Evolutionary conservation across 1,140 invertebrate genomes (phyloP).

Genomic region (Pogonognathellus flavescens): DNA sequence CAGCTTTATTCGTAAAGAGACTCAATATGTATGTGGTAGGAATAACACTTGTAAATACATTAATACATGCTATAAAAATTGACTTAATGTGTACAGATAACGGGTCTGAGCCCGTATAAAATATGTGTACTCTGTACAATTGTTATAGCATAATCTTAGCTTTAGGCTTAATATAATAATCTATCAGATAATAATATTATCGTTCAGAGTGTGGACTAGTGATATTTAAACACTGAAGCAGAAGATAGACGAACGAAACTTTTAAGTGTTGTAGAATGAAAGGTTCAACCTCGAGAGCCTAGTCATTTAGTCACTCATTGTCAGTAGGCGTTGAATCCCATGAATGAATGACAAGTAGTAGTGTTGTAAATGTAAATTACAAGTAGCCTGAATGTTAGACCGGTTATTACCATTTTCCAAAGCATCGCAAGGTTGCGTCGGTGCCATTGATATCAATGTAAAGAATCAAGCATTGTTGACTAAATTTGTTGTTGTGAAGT

Average conservation of each 20-base stretch:
- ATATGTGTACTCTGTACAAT: neutral
- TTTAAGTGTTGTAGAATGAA: slow-evolving; percentile 6
- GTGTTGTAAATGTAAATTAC: slow-evolving; percentile 4
- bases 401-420: neutral
- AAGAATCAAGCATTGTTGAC: too few species aligned
- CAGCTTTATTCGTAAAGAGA: too few species aligned
- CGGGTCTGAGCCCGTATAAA: neutral
- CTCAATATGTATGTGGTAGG: too few species aligned
- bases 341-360: neutral
- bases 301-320: slow-evolving; percentile 10
- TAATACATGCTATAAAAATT: too few species aligned
- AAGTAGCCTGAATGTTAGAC: neutral
- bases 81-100: too few species aligned
- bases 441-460: neutral
- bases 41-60: too few species aligned
- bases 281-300: slow-evolving; percentile 30
- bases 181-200: neutral
- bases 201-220: neutral
- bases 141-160: neutral
- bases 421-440: neutral
- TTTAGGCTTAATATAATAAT: neutral
- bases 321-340: neutral
- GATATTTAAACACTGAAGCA: neutral
- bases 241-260: neutral
- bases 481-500: too few species aligned